phyloP scores from a whole-genome alignment of 2,113 vertebrate genomes.

The Corythornis madagascariensis region DNA sequence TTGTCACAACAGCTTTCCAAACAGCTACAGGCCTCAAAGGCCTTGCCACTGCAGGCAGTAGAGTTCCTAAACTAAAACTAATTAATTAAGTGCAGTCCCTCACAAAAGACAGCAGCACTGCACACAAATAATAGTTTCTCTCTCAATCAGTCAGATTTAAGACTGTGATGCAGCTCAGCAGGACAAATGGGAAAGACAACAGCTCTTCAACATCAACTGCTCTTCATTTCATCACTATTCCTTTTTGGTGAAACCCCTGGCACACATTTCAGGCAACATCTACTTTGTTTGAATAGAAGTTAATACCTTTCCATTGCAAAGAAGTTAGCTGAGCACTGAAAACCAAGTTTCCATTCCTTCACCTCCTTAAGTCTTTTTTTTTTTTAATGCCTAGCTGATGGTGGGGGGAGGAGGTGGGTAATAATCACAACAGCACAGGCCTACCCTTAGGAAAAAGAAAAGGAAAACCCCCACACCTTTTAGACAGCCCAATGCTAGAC shows the following conservation, averaged over 20 bases:
- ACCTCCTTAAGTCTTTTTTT: not conserved
- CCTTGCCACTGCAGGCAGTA: not conserved
- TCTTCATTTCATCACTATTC: not conserved
- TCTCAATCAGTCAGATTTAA: not conserved
- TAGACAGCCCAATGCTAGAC: not conserved
- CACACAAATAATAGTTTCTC: not conserved
- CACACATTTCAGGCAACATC: not conserved
- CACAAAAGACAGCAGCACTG: not conserved
- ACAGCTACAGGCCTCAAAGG: not conserved
- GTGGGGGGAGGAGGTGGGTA: not conserved
- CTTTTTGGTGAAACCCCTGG: not conserved
- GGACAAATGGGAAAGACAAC: not conserved
- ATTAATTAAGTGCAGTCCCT: not conserved
- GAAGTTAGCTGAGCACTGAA: not conserved
- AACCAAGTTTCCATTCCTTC: not conserved
- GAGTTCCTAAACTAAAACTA: not conserved
- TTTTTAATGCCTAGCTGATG: not conserved
- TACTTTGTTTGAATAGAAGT: not conserved
- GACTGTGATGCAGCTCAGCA: not conserved
- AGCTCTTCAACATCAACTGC: not conserved
- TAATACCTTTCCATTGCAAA: not conserved
- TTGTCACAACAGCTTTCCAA: not conserved
- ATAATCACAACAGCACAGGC: not conserved
- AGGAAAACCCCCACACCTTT: not conserved
- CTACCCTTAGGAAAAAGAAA: not conserved